Conservation (phyloP, 2,888 invertebrate species). For the Harpalus rufipes region DNA sequence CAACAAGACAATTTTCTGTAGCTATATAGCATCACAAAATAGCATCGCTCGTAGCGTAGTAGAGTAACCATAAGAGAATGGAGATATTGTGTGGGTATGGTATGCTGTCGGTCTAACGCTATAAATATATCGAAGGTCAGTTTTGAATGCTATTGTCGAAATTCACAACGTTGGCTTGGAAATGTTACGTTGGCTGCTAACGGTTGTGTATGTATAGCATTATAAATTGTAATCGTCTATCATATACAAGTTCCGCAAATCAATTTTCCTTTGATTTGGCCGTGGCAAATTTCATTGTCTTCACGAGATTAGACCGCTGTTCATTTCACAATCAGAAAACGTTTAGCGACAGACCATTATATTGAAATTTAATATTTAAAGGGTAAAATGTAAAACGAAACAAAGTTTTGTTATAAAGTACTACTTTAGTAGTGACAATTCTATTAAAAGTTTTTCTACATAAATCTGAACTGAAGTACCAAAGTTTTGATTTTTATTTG, state of each 20-base stretch:
- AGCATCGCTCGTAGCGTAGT: neutral
- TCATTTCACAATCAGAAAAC: neutral
- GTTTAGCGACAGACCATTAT: neutral
- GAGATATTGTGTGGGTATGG: conserved; percentile 17
- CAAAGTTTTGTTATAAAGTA: neutral
- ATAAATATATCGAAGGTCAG: conserved; percentile 63
- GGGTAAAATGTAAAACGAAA: neutral
- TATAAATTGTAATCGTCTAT: neutral
- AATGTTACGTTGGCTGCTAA: neutral
- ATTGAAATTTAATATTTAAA: neutral
- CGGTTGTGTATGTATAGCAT: neutral
- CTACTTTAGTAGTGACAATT: neutral
- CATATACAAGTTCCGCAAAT: neutral
- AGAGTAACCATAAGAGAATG: conserved; percentile 18
- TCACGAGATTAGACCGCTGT: neutral
- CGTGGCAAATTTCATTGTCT: neutral
- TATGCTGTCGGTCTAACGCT: conserved; percentile 39
- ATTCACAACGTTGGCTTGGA: conserved; percentile 41
- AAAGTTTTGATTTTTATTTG: neutral
- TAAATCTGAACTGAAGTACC: neutral
- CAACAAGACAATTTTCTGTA: neutral
- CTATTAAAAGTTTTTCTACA: neutral
- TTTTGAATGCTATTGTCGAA: conserved; percentile 53
- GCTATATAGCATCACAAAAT: conserved; percentile 17
- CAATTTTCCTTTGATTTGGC: neutral